Evolutionary conservation across 2,113 vertebrate species (phyloP), one percentile per base, ranked within the genome.

Genomic region (Corythaeola cristata): DNA sequence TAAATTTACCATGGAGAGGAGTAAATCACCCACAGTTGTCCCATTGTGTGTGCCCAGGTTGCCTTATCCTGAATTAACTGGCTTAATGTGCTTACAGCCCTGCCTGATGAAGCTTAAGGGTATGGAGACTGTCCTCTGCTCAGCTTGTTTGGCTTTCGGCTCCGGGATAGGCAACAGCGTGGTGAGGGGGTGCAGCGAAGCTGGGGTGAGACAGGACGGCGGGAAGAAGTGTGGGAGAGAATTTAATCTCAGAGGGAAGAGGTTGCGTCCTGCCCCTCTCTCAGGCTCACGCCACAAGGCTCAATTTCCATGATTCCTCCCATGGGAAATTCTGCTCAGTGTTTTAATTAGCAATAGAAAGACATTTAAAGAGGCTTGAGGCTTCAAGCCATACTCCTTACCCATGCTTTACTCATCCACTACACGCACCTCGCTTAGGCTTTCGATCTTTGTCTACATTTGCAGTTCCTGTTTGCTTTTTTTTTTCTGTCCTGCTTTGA

Each of bases 301-400:
- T 90, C 39, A 53, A 72, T 92, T 94, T 93, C 79, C 60, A 19
- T 24, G 8, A 64, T 81, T 80, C 30, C 6, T 93, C 90, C 44
- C 60, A 21, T 39, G 86, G 76, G 88, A 88, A 92, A 45, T 72
- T 59, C 44, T 80, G 13, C 49, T 17, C 0, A 0, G 30, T 32
- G 24, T 63, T 95, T 92, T 93, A 92, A 93, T 95, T 89, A 92
- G 85, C 76, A 67, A 49, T 12, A 77, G 56, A 86, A 74, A 63
- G 47, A 50, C 8, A 35, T 56, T 60, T 86, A 37, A 84, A 84
- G 83, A 87, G n/a, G 44, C 30, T 75, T 8, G 10, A 81, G 73
- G 85, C 58, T 78, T 77, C 39, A n/a, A n/a, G n/a, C n/a, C n/a
- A 74, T 84, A 26, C 28, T 76, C 53, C 50, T 84, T 79, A 55